These are phyloP conservation scores for Rhysida immarginata DNA, from an alignment of 1,140 invertebrate genomes.

Conservation along the genomic window DNA sequence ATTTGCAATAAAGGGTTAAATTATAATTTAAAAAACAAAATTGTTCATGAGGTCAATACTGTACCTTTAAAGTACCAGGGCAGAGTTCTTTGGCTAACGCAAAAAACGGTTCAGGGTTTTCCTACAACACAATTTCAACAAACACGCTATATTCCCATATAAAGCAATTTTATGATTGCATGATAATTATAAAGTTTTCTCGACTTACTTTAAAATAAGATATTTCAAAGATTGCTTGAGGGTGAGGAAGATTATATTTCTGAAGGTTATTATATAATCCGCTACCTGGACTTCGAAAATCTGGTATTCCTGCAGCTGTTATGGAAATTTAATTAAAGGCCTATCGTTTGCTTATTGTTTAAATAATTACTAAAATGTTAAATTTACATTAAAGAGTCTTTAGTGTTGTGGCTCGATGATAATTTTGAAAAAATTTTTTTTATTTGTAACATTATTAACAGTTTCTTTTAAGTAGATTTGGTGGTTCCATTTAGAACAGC, in stretches of 20 bases:
- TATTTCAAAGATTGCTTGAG: constrained; percentile 91
- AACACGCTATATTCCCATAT: too few species aligned
- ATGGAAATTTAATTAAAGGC: too few species aligned
- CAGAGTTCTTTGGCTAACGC: constrained; percentile 69
- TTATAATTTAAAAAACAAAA: background rate
- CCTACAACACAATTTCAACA: constrained; percentile 45
- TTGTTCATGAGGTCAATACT: background rate
- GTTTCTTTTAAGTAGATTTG: too few species aligned
- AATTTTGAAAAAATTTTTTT: too few species aligned
- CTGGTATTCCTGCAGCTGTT: constrained; percentile 83
- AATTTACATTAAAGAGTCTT: too few species aligned
- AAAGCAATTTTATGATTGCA: too few species aligned
- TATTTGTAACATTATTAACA: too few species aligned
- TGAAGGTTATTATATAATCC: constrained; percentile 84
- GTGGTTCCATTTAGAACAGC: too few species aligned
- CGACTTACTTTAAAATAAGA: constrained; percentile 34
- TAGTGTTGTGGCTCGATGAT: too few species aligned
- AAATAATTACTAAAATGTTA: too few species aligned
- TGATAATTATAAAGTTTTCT: constrained; percentile 23
- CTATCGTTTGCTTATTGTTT: too few species aligned
- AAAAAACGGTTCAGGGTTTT: constrained; percentile 75
- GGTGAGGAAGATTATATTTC: constrained; percentile 81
- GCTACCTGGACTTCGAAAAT: constrained; percentile 76
- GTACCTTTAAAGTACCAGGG: constrained; percentile 51
- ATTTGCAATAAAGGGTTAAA: too few species aligned